Conservation (phyloP, 30 jellyfish, hydroid and myxozoan genomes). For the Catostylus mosaicus region DNA sequence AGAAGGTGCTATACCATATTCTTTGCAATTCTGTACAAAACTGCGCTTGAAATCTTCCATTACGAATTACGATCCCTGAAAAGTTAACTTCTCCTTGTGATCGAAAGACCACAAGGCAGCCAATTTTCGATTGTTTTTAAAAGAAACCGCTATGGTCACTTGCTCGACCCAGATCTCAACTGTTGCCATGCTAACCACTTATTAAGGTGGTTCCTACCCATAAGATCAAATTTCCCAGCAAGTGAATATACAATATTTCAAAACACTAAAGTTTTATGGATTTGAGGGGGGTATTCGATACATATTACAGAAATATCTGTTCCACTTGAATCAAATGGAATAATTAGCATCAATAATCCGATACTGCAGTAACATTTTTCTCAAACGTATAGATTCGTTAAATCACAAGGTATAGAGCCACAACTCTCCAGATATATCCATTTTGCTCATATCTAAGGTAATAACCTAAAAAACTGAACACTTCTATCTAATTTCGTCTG, state of each 20-base stretch:
- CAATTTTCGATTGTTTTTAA: slow-evolving; percentile 30
- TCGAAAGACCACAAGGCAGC: neutral
- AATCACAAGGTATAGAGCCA: no score
- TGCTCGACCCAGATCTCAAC: slow-evolving; percentile 30
- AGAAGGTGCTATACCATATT: slow-evolving; percentile 63
- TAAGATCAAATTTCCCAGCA: neutral
- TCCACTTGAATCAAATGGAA: no score
- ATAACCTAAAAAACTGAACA: neutral
- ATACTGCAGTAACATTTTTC: no score
- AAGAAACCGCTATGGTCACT: slow-evolving; percentile 27
- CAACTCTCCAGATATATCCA: no score
- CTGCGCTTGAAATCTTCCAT: slow-evolving; percentile 72
- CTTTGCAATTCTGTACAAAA: slow-evolving; percentile 63
- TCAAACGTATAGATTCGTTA: no score
- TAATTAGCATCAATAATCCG: no score
- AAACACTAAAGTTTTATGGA: neutral
- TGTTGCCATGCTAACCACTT: slow-evolving; percentile 33
- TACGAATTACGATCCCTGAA: neutral
- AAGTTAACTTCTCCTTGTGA: neutral
- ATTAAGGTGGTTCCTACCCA: neutral
- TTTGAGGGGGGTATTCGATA: neutral
- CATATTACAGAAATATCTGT: no score
- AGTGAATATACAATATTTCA: neutral
- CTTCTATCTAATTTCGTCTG: neutral
- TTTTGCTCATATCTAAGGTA: neutral